Evolutionary conservation across 2,888 invertebrate species (phyloP), one percentile per base, ranked within the genome.

Genomic region (Diploptera punctata): DNA sequence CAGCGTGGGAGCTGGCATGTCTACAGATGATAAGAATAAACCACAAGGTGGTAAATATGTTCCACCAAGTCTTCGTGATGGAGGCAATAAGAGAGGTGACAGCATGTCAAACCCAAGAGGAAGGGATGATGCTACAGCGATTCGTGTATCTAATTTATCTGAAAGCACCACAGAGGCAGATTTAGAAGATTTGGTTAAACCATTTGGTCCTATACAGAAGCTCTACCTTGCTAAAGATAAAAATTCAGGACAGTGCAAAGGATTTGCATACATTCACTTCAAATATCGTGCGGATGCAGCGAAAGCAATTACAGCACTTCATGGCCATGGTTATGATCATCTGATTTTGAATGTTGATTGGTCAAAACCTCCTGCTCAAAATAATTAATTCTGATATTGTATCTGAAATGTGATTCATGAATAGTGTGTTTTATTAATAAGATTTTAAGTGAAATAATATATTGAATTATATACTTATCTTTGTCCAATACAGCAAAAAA

Each of bases 221-320:
- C 89, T 98, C 79, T 99, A 94, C 83, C 88, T 99, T 79, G 98
- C 99, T 13, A 97, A 98, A 83, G 99, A 99, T 80, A 94, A 94
- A 84, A 86, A 87, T 1, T 93, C 93, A 76, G 93, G 93, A 10
- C 86, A 89, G n/a, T 95, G 94, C 84, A 94, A 97, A 88, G 99
- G 99, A 74, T 99, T 99, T 84, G 99, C 99, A 16, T 99, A 99
- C 82, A 96, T 99, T 74, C 99, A 98, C 80, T 99, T 97, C 85
- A 95, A 95, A 82, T 91, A 91, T 78, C 89, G 93, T 78, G 91
- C 92, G 79, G 96, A 97, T 84, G 98, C 98, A 54, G 93, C 94
- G 3, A 90, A 93, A 79, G 99, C 99, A 72, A 98, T 99, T 80
- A 87, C 90, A 74, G 88, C 89, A 68, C 88, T 99, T 16, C 93